These are phyloP conservation scores for Eulithis testata DNA, from an alignment of 2,888 invertebrate species.

Conservation along the genomic window DNA sequence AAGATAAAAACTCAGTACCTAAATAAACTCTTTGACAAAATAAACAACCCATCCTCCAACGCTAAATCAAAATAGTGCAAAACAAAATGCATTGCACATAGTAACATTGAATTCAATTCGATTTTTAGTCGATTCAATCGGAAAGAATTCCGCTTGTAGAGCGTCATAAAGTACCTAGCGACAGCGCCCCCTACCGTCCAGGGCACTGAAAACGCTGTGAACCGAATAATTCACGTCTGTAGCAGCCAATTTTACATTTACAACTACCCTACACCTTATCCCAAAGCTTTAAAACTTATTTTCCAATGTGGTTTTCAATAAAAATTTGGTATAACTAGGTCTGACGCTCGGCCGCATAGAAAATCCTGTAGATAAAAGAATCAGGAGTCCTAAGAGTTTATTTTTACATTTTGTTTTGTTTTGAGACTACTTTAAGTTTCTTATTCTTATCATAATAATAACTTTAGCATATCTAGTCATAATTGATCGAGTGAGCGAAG, in stretches of 20 bases:
- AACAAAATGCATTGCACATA: slow-evolving; percentile 29
- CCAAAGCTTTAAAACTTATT: slow-evolving; percentile 16
- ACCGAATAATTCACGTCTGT: slow-evolving; percentile 66
- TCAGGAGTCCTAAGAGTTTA: slow-evolving; percentile 35
- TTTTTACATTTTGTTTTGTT: slow-evolving; percentile 32
- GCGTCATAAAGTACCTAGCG: slow-evolving; percentile 63
- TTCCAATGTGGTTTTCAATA: slow-evolving; percentile 22
- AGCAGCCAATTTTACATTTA: slow-evolving; percentile 46
- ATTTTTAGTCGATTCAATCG: slow-evolving; percentile 56
- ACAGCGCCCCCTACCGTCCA: slow-evolving; percentile 52
- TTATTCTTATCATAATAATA: slow-evolving; percentile 6
- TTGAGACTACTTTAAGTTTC: slow-evolving; percentile 17
- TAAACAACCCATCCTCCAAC: not conserved
- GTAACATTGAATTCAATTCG: slow-evolving; percentile 62
- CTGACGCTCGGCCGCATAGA: slow-evolving; percentile 42
- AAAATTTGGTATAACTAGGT: slow-evolving; percentile 33
- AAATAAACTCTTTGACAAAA: too few species aligned
- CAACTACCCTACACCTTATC: slow-evolving; percentile 31
- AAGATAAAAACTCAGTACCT: too few species aligned
- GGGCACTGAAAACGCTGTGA: slow-evolving; percentile 56
- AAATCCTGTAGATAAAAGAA: slow-evolving; percentile 45
- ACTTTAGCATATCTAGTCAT: too few species aligned
- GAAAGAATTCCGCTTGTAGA: slow-evolving; percentile 58
- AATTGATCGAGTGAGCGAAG: too few species aligned
- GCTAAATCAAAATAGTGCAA: slow-evolving; percentile 13